A percentile compares a stretch with the other conserved stretches of the same genome.
Conservation (phyloP, 2,797 vertebrate genomes). For the Acanthis flammea region DNA sequence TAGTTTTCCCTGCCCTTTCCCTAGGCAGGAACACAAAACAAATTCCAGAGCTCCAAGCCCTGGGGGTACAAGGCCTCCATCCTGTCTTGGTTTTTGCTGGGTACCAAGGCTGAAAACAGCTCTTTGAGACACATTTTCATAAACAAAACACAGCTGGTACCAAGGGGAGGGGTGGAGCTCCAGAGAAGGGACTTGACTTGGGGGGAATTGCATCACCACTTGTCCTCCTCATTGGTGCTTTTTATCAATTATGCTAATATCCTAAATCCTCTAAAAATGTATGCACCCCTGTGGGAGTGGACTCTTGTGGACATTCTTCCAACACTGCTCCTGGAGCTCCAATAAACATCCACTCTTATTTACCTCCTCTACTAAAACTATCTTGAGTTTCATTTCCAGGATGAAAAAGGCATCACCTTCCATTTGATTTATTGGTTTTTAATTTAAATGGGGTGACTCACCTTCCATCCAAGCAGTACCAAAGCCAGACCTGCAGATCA, state of each 20-base stretch:
- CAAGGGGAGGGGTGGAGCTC: too few species aligned
- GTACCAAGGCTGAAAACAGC: neutral
- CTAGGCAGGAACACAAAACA: neutral
- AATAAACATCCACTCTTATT: neutral
- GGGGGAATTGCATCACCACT: neutral
- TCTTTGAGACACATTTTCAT: neutral
- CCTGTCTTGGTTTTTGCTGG: neutral
- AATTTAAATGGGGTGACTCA: neutral
- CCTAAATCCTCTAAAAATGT: neutral
- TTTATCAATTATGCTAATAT: neutral
- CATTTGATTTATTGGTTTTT: neutral
- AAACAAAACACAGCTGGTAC: neutral
- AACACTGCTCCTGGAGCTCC: neutral
- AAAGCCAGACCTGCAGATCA: neutral
- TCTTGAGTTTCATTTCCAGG: neutral
- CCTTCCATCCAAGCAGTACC: neutral
- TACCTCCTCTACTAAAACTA: neutral
- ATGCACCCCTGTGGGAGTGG: too few species aligned
- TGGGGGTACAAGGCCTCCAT: neutral
- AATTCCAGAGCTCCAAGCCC: neutral
- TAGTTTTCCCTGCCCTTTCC: neutral
- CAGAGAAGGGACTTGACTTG: neutral
- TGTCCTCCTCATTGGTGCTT: neutral
- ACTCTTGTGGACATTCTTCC: neutral
- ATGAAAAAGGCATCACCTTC: neutral